Evolutionary conservation across 1,140 invertebrate genomes (phyloP), one percentile per base, ranked within the genome.

Genomic region (Chrysomallon squamiferum): DNA sequence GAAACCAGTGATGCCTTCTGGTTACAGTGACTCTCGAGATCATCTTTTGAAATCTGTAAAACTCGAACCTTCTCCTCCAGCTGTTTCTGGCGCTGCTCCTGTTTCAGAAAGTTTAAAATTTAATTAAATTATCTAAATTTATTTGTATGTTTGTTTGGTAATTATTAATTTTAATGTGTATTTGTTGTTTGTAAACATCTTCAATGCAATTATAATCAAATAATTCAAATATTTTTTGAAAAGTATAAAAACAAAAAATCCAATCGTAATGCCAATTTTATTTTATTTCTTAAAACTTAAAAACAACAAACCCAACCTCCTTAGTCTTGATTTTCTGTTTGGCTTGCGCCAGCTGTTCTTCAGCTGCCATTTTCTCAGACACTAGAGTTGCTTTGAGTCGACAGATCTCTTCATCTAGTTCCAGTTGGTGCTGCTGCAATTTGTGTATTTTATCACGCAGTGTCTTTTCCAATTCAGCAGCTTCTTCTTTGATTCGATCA

Each of bases 351-450:
- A 83, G 54, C 52, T 80, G 73, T 62, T 84, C 82, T 56, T 83
- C 82, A 54, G 73, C 74, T 25, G 76, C 72, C 25, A 83, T 56
- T 62, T 77, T 77, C 33, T 81, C 79, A 6, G 72, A 67, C 59
- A 79, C 71, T 33, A 75, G 76, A 9, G 58, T 57, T 43, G 77
- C 71, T 71, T 84, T 84, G 58, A 78, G 69, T n/a, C 75, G 71
- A 59, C 77, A 78, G 6, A 82, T 72, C 58, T 83, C 82, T 59
- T 84, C 82, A 62, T 84, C 82, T 47, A 81, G 69, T 41, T 82
- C 75, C 27, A 81, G 50, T 15, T 78, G 58, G 20, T 77, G 76
- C 57, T 71, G 70, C 59, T 84, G 81, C 65, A 83, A 43, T 47
- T 79, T 79, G 50, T 74, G 71, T 18, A 84, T 81, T 61, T 81